phyloP scores from a whole-genome alignment of 2,888 invertebrate genomes.

The Catocala fraxini region DNA sequence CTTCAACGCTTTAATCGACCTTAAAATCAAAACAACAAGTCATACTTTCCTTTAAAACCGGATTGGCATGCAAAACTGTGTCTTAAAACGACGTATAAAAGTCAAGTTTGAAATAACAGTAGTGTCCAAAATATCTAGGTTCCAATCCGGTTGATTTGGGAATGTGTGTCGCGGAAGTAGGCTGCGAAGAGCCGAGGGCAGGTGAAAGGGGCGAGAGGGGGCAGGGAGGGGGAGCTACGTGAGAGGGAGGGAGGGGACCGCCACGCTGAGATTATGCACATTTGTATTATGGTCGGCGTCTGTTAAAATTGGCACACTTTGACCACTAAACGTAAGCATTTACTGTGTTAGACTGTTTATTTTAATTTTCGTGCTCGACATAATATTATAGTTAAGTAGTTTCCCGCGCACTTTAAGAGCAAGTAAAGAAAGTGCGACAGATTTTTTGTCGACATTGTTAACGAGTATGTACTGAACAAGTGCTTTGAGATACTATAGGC shows the following conservation, averaged over 20 bases:
- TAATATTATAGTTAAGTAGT: slow-evolving; percentile 4
- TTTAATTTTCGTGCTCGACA: slow-evolving; percentile 14
- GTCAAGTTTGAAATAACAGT: slow-evolving; percentile 50
- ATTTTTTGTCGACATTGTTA: slow-evolving; percentile 2
- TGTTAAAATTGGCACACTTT: slow-evolving; percentile 55
- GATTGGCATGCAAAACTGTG: slow-evolving; percentile 30
- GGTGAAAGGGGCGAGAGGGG: slow-evolving; percentile 53
- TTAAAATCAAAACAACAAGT: slow-evolving; percentile 57
- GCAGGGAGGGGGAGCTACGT: slow-evolving; percentile 15
- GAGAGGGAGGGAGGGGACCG: slow-evolving; percentile 7
- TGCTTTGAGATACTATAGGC: too few relatives aligned
- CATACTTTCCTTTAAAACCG: slow-evolving; percentile 49
- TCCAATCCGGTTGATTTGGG: slow-evolving; percentile 80
- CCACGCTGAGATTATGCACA: slow-evolving; percentile 65
- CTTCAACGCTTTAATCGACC: slow-evolving; percentile 58
- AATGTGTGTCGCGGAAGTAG: slow-evolving; percentile 80
- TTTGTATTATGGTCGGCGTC: slow-evolving; percentile 49
- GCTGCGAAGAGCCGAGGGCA: slow-evolving; percentile 56
- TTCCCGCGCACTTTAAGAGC: slow-evolving; percentile 15
- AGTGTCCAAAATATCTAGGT: slow-evolving; percentile 76
- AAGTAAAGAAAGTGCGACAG: slow-evolving; percentile 13
- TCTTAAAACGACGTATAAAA: slow-evolving; percentile 46
- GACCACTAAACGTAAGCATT: slow-evolving; percentile 28
- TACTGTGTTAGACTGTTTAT: slow-evolving; percentile 14
- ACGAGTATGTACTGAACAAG: background rate